phyloP scores from a whole-genome alignment of 2,797 vertebrate species.

The Octomys mimax region DNA sequence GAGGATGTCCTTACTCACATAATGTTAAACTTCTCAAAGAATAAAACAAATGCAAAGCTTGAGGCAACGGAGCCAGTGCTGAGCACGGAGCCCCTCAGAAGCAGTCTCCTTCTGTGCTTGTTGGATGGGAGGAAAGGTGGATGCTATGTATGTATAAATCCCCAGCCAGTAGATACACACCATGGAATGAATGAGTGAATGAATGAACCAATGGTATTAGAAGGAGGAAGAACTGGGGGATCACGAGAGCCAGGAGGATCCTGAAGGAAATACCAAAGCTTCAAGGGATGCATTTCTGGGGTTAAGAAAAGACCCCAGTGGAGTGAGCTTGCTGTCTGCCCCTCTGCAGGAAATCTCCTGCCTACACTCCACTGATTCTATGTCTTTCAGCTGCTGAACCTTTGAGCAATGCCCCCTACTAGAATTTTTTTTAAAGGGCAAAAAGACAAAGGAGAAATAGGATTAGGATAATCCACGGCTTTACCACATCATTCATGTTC shows the following conservation, averaged over 20 bases:
- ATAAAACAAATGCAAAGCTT: neutral
- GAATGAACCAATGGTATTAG: neutral
- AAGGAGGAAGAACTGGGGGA: neutral
- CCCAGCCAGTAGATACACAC: neutral
- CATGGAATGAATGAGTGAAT: neutral
- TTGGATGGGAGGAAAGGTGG: neutral
- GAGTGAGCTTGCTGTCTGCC: neutral
- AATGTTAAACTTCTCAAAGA: neutral
- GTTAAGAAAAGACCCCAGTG: neutral
- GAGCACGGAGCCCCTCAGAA: neutral
- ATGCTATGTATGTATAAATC: neutral
- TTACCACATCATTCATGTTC: neutral
- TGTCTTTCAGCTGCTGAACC: neutral
- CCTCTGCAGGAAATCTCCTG: neutral
- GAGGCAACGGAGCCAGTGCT: neutral
- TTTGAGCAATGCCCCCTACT: neutral
- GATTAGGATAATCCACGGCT: neutral
- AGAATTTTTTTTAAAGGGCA: neutral
- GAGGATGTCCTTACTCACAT: neutral
- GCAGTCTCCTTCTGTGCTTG: neutral
- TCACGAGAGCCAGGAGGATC: neutral
- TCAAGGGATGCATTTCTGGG: neutral
- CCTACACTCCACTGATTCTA: fast-evolving
- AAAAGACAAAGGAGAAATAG: neutral
- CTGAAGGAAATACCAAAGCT: neutral